Evolutionary conservation across 2,888 invertebrate species (phyloP), one percentile per base, ranked within the genome.

Genomic region (Hydraecia micacea): DNA sequence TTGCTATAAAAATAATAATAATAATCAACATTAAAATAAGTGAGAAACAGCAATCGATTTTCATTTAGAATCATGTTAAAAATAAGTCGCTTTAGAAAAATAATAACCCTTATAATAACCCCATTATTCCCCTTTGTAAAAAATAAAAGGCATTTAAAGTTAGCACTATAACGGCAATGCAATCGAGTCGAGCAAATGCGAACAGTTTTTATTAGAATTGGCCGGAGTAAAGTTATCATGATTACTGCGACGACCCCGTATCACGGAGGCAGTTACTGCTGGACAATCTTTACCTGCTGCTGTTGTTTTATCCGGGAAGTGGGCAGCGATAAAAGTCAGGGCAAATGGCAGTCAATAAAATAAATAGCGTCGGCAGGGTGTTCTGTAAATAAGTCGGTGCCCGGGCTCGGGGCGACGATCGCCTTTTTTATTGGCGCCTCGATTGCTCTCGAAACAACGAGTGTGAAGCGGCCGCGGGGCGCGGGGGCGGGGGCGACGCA

Each of bases 391-490:
- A 97, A 96, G 96, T 96, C 93, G 95, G 93, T 93, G 93, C 92
- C 92, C 89, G 91, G 92, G 94, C 93, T 94, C 95, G 93, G 95
- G 96, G 96, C 95, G 95, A 94, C 96, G 96, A 96, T 97, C 96
- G 96, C 92, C 95, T 97, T 97, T 97, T 97, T 97, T 97, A 97
- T 97, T 97, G 97, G 95, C 95, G 96, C 96, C 96, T 95, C 96
- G 95, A 97, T 97, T 95, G 96, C 97, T 96, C 97, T 97, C 95
- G 95, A 96, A 96, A 96, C 96, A 95, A 94, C 92, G 96, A 95
- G 95, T 93, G 95, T 90, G 93, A 94, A 92, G 91, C 89, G 88
- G 85, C 39, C 13, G 75, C 80, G 81, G 75, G 78, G 52, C 8
- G 49, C 21, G 66, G 90, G 80, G 80, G 73, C 84, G 88, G 67